Base-by-base conservation (phyloP, 2,797 vertebrate genomes). In the Lateolabrax maculatus region DNA sequence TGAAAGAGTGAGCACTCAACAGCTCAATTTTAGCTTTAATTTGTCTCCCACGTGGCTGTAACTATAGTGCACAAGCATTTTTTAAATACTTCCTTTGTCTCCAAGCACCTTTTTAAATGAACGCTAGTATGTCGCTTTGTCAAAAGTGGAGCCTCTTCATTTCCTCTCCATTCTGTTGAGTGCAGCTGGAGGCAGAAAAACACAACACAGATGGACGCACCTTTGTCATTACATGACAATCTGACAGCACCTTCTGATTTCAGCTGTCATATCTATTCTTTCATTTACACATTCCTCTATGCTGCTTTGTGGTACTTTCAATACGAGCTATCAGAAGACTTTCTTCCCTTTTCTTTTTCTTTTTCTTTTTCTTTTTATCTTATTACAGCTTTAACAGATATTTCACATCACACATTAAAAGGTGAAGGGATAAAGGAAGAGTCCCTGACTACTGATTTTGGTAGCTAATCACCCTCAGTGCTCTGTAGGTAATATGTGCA, bases 401-500 rank as follows among this genome's bases (percentile, higher is more conserved):
- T 68, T 79, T 46, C 52, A 68, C 62, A 71, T 66, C 48, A 34
- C 31, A 67, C 61, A 41, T 79, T 61, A 71, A 67, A 73, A 83
- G 51, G 46, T 52, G 31, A 63, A 68, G 52, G 44, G 31, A 21
- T 65, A 61, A 80, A 80, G 27, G 27, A 71, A 57, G 61, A 62
- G 52, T 72, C 60, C 57, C 44, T 25, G 65, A 85, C 79, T 55
- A 21, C 51, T 44, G 60, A 67, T 68, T 84, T 76, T 65, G 41
- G 63, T 63, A 64, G 73, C 73, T 82, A 83, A 90, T 90, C 67
- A 63, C 60, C 60, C 65, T 27, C 73, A 63, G 71, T 51, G 69
- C 76, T 73, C 65, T 61, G 68, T 84, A 64, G 85, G 72, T 86
- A 84, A 87, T 84, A 73, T 87, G 56, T 80, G 74, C 67, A 86